These are phyloP conservation scores for Drosophila rubida DNA, from an alignment of 2,888 invertebrate species.

Conservation along the genomic window DNA sequence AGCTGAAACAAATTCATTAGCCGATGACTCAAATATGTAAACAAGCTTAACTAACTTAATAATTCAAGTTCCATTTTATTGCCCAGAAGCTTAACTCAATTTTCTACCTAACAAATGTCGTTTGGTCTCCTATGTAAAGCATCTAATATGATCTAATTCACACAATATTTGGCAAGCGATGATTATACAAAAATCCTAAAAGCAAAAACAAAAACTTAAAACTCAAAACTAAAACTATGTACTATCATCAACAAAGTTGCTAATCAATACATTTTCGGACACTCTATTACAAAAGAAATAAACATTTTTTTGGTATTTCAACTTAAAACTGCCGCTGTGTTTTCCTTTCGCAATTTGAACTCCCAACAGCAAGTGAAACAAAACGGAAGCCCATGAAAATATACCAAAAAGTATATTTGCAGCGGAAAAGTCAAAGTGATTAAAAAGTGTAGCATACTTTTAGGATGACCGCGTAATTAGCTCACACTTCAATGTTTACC, in stretches of 20 bases:
- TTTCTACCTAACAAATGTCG: slow-evolving; percentile 13
- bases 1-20: slow-evolving; percentile 1
- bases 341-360: background rate
- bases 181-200: background rate
- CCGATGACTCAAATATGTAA: slow-evolving; percentile 14
- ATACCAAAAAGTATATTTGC: no score
- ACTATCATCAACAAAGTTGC: slow-evolving; percentile 38
- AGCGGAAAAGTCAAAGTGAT: no score
- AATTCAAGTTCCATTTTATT: slow-evolving; percentile 33
- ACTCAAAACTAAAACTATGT: slow-evolving; percentile 12
- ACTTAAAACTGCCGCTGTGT: slow-evolving; percentile 41
- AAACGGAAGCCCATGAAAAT: no score
- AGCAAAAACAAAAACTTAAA: background rate
- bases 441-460: no score
- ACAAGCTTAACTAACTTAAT: slow-evolving; percentile 31
- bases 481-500: no score
- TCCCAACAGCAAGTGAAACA: no score
- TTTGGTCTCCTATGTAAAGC: slow-evolving; percentile 18
- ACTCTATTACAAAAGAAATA: slow-evolving; percentile 59
- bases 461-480: no score
- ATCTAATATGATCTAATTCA: slow-evolving; percentile 2
- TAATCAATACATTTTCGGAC: slow-evolving; percentile 57
- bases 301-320: slow-evolving; percentile 72
- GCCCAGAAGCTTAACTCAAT: slow-evolving; percentile 37
- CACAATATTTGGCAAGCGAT: slow-evolving; percentile 18